Evolutionary conservation across 2,888 invertebrate genomes (phyloP).

Genomic region (Campoletis raptor): DNA sequence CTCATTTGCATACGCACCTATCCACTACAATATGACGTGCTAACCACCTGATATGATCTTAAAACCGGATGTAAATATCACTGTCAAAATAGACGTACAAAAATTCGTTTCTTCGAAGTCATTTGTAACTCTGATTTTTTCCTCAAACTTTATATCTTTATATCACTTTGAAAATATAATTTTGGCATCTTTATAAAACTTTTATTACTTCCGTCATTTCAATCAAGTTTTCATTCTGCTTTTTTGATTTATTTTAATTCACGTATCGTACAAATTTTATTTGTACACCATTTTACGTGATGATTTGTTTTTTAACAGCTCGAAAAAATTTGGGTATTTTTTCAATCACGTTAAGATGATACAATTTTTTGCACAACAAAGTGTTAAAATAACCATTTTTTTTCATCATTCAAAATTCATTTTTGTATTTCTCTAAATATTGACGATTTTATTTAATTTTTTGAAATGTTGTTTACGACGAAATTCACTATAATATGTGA

Average conservation of each 20-base stretch:
- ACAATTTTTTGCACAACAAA: too few species aligned
- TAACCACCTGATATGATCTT: constrained; percentile 77
- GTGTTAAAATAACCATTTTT: too few species aligned
- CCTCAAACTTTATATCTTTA: not conserved
- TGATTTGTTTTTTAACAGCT: too few species aligned
- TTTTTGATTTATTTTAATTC: not conserved
- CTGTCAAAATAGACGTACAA: constrained; percentile 27
- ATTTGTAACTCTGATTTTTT: not conserved
- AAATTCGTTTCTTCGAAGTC: not conserved
- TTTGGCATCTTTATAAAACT: not conserved
- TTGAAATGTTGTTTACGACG: too few species aligned
- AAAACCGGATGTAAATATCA: constrained; percentile 53
- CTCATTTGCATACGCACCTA: constrained; percentile 68
- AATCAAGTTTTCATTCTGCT: not conserved
- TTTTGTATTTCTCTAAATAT: too few species aligned
- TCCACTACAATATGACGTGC: constrained; percentile 68
- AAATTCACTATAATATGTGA: too few species aligned
- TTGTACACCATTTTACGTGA: too few species aligned
- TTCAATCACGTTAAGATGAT: too few species aligned
- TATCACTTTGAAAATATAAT: not conserved
- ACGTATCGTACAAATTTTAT: too few species aligned
- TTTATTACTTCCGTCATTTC: not conserved
- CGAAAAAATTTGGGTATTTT: too few species aligned
- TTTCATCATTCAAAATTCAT: too few species aligned
- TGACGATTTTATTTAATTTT: too few species aligned